phyloP scores from a whole-genome alignment of 2,888 invertebrate species.

The Tholera decimalis region DNA sequence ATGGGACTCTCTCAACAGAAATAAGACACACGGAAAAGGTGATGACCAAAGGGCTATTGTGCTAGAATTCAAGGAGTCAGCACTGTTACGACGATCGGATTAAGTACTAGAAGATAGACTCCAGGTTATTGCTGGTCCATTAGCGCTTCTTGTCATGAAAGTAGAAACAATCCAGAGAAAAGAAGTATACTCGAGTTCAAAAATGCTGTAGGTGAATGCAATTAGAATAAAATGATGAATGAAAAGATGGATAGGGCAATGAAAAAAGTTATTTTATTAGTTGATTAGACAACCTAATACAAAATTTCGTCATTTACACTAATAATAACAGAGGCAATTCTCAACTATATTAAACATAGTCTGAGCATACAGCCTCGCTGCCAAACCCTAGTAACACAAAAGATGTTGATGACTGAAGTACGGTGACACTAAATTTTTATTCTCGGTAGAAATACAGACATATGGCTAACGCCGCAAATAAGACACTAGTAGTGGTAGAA shows the following conservation, averaged over 20 bases:
- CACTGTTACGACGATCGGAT: slow-evolving; percentile 91
- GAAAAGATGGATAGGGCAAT: too few species aligned
- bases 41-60: slow-evolving; percentile 68
- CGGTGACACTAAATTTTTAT: neutral
- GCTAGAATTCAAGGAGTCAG: slow-evolving; percentile 68
- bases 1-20: slow-evolving; percentile 66
- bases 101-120: slow-evolving; percentile 92
- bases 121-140: slow-evolving; percentile 91
- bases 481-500: slow-evolving; percentile 60
- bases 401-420: too few species aligned
- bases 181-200: neutral
- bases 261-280: too few species aligned
- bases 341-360: too few species aligned
- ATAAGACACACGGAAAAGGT: slow-evolving; percentile 68
- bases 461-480: slow-evolving; percentile 73
- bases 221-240: too few species aligned
- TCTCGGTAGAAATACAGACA: slow-evolving; percentile 69
- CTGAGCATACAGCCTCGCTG: too few species aligned
- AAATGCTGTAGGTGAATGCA: neutral
- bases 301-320: too few species aligned
- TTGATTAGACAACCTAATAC: too few species aligned
- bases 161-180: neutral
- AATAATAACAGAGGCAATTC: too few species aligned
- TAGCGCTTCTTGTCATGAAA: slow-evolving; percentile 87
- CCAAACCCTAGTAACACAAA: too few species aligned